Evolutionary conservation across 2,888 invertebrate genomes (phyloP).

Genomic region (Elmis aenea): DNA sequence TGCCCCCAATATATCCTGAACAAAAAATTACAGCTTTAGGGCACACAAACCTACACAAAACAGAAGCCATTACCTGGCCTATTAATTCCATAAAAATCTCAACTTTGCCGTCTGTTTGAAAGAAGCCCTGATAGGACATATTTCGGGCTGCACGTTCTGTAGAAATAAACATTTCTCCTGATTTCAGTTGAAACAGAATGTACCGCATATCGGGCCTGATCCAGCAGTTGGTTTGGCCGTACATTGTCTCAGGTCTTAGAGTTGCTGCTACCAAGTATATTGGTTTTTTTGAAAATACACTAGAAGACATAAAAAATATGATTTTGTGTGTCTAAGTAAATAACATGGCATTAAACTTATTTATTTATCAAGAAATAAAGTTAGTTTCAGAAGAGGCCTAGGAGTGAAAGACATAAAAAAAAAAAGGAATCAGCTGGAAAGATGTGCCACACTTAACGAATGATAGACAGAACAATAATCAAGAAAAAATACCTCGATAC

Average conservation of each 20-base stretch:
- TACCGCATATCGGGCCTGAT: constrained; percentile 92
- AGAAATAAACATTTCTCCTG: constrained; percentile 78
- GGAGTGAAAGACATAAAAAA: no score
- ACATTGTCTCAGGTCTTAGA: constrained; percentile 99
- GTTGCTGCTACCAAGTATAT: constrained; percentile 95
- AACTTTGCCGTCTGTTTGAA: constrained; percentile 71
- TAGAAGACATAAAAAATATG: no score
- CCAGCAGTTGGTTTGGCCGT: constrained; percentile 99
- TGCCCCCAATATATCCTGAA: constrained; percentile 73
- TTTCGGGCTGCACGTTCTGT: constrained; percentile 87
- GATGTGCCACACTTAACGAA: no score
- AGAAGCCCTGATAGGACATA: constrained; percentile 94
- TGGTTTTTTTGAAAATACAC: constrained; percentile 51
- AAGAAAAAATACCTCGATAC: no score
- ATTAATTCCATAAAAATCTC: constrained; percentile 63
- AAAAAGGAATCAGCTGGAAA: no score
- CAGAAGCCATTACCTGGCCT: constrained; percentile 53
- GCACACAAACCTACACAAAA: neutral
- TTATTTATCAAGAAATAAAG: no score
- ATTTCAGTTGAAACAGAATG: constrained; percentile 72
- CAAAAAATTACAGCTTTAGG: neutral
- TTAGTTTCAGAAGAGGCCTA: no score
- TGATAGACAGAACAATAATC: no score
- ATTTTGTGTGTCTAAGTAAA: no score
- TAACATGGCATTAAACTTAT: no score